Base-by-base conservation (phyloP, 2,888 invertebrate genomes). In the Himalopsyche japonica region DNA sequence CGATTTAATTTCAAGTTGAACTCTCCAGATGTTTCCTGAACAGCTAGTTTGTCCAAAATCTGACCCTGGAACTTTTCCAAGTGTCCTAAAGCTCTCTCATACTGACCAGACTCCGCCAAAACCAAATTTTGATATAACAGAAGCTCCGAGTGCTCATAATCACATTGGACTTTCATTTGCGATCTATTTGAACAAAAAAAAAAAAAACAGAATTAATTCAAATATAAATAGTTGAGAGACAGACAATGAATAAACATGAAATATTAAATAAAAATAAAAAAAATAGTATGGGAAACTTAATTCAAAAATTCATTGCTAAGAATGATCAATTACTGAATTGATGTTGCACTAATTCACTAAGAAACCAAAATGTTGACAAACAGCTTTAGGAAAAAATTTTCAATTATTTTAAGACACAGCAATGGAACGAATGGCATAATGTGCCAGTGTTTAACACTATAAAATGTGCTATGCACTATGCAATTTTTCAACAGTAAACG, bases 111-210 rank as follows among this genome's bases (percentile, higher is more conserved):
- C 91, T 99, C 99, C 87, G 97, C 96, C 88, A 99, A 94, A 82
- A 99, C 98, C 95, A 98, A 95, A 91, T 98, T 98, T 92, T 99
- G 98, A 91, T 99, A 99, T 24, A 99, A 92, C 83, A 99, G 92
- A 89, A 99, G 92, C 91, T 99, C 99, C 89, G 99, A 98, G 91
- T 99, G 98, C 90, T 99, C 99, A 91, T 98, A 99, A 90, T 99
- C 99, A 87, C 92, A 91, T 24, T 91, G 91, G 49, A 93, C 92
- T 89, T 94, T 95, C 92, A 95, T 94, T 89, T 96, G 97, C 86
- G 98, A 97, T 90, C 70, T 70, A 27, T 20, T 70, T 30, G 2
- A 70, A 70, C 12, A 57, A 57, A 57, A 20, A n/a, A 57, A 57
- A 57, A 20, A 57, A 57, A 18, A 48, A 48, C 5, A 48, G 4